These are phyloP conservation scores for Porites evermanni DNA, from an alignment of 92 coral and sea anemone species.

Conservation along the genomic window DNA sequence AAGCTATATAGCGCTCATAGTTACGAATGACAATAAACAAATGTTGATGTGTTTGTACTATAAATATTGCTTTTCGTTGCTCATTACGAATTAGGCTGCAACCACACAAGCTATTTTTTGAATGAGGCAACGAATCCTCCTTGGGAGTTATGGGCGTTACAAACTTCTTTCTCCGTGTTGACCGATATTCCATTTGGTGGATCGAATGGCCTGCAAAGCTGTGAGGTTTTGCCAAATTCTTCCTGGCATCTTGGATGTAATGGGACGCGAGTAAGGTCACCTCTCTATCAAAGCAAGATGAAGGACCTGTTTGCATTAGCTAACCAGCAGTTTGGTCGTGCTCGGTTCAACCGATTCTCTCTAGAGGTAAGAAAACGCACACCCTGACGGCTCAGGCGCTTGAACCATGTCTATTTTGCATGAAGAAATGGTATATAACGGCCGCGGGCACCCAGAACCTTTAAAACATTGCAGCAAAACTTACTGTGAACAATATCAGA, in stretches of 20 bases:
- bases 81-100: background rate
- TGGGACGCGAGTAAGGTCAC: background rate
- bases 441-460: no score
- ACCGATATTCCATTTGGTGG: background rate
- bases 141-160: background rate
- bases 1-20: no score
- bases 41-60: no score
- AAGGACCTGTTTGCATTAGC: constrained; percentile 2
- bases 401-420: background rate
- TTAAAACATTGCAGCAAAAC: no score
- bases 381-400: background rate
- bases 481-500: no score
- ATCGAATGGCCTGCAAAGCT: background rate
- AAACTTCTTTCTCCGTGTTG: no score
- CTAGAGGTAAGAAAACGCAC: background rate
- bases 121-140: background rate
- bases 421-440: no score
- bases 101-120: background rate
- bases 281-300: background rate
- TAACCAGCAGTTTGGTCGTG: background rate
- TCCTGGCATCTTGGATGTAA: constrained; percentile 18
- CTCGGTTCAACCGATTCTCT: background rate
- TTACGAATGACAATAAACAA: no score
- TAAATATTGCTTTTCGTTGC: no score
- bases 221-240: background rate